Base-by-base conservation (phyloP, 2,888 invertebrate species). In the Pasiphila rectangulata region DNA sequence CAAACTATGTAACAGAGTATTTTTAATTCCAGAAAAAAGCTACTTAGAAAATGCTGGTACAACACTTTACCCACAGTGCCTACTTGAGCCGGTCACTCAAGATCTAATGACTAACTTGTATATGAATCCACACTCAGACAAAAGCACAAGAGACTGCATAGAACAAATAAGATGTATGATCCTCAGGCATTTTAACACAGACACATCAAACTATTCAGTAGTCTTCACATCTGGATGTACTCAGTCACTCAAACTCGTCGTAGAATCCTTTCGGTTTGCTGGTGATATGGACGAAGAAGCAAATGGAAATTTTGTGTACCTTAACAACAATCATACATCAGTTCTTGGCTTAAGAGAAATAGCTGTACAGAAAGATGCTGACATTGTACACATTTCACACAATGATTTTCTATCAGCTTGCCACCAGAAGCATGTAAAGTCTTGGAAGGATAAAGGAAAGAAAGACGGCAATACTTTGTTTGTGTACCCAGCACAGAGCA, bases 221-320 rank as follows among this genome's bases (percentile, higher is more conserved):
- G 92, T 99, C 57, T 99, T 99, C 71, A 98, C 98, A n/a, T 93
- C 95, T 0, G 97, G 98, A 24, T 94, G 98, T n/a, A 98, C 98
- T 13, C 93, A 93, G 12, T 92, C 96, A 0, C 76, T 98, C 40
- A 97, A 96, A 89, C 71, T 95, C 34, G 87, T 98, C 0, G 95
- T 94, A 0, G 97, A 98, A 75, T 89, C 92, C 44, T 98, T 98
- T 72, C 70, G 90, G 51, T 95, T 94, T 72, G 57, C 72, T 29
- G 53, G 44, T 21, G 64, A 75, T 30, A 69, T 72, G 37, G 55
- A 59, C 43, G 64, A 74, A 49, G 58, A 55, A 2, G 45, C 53
- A 36, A 66, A 74, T 46, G 95, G 96, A 1, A 85, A 90, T 38
- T 96, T 97, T 72, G 91, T 92, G 4, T 96, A 97, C 74, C 87